Percentiles rank a stretch among this genome's conserved stretches.
phyloP scores from a whole-genome alignment of 2,888 invertebrate genomes.

The Eupithecia tripunctaria region DNA sequence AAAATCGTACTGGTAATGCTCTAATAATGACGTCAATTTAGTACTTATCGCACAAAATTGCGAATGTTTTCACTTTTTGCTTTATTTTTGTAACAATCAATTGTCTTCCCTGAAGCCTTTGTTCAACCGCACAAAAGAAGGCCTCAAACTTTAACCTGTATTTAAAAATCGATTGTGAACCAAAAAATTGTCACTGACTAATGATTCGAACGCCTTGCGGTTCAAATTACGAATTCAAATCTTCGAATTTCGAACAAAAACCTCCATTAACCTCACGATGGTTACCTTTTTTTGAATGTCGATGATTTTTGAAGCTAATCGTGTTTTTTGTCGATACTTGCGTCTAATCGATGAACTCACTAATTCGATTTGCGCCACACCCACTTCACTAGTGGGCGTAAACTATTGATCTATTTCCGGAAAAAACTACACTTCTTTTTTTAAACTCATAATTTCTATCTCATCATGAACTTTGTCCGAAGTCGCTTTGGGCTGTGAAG shows the following conservation, averaged over 20 bases:
- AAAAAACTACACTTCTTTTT: conserved; percentile 26
- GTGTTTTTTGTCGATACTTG: conserved; percentile 80
- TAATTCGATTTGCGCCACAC: conserved; percentile 83
- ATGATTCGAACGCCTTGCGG: conserved; percentile 84
- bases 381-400: conserved; percentile 76
- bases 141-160: conserved; percentile 73
- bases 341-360: conserved; percentile 79
- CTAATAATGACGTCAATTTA: not conserved
- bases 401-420: conserved; percentile 65
- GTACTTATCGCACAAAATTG: not conserved
- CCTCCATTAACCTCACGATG: conserved; percentile 78
- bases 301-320: conserved; percentile 82
- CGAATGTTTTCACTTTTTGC: not conserved
- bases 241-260: conserved; percentile 83
- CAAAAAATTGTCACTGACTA: conserved; percentile 85
- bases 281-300: conserved; percentile 81
- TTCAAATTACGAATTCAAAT: conserved; percentile 84
- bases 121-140: conserved; percentile 47
- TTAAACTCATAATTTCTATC: not conserved
- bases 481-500: not conserved
- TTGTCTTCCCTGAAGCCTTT: conserved; percentile 34
- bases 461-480: not conserved
- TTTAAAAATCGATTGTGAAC: conserved; percentile 84
- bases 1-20: not conserved
- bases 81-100: conserved; percentile 28